Evolutionary conservation across 2,888 invertebrate species (phyloP).

Genomic region (Sesamia inferens): DNA sequence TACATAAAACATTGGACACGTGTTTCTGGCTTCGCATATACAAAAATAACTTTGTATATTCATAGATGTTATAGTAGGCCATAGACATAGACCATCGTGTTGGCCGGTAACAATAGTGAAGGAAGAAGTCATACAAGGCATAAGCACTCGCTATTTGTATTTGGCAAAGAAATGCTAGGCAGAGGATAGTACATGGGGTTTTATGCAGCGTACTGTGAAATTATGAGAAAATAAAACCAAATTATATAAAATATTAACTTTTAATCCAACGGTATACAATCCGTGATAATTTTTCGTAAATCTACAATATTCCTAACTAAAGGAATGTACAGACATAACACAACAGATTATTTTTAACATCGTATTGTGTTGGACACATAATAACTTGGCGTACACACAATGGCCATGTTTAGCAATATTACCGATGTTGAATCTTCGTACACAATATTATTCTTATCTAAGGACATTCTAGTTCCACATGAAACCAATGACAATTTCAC

Average conservation of each 20-base stretch:
- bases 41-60: too few relatives aligned
- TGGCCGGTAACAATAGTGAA: too few relatives aligned
- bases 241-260: conserved; percentile 46
- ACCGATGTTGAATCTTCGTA: not conserved
- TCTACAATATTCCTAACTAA: conserved; percentile 54
- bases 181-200: not conserved
- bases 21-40: too few relatives aligned
- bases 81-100: too few relatives aligned
- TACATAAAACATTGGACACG: too few relatives aligned
- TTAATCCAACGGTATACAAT: conserved; percentile 56
- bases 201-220: not conserved
- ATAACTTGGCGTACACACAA: conserved; percentile 18
- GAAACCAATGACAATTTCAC: too few relatives aligned
- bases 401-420: conserved; percentile 10
- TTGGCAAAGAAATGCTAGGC: not conserved
- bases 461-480: too few relatives aligned
- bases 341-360: conserved; percentile 36
- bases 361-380: conserved; percentile 42
- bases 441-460: too few relatives aligned
- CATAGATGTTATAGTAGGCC: too few relatives aligned
- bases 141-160: not conserved
- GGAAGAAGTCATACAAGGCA: too few relatives aligned
- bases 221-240: conserved; percentile 41
- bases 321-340: conserved; percentile 62
- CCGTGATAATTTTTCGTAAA: conserved; percentile 50